Percentiles rank a stretch among this genome's conserved stretches.
phyloP scores from a whole-genome alignment of 2,797 vertebrate species.

The Heliangelus exortis region DNA sequence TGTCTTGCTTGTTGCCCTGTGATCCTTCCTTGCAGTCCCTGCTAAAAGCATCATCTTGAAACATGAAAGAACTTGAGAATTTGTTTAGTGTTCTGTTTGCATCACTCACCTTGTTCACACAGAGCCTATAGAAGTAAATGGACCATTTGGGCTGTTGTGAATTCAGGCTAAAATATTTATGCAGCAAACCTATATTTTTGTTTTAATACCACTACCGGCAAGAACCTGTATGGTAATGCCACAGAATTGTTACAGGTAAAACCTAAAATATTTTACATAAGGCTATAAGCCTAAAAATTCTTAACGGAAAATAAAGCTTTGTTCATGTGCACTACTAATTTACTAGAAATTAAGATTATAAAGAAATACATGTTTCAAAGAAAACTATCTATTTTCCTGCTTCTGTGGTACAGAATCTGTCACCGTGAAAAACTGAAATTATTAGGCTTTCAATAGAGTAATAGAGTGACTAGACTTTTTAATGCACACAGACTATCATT shows the following conservation, averaged over 20 bases:
- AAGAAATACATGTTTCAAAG: not conserved
- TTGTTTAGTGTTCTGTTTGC: not conserved
- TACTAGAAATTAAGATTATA: not conserved
- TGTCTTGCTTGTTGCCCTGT: not conserved
- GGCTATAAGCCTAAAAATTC: not conserved
- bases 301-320: not conserved
- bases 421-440: not conserved
- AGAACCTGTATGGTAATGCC: not conserved
- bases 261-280: not conserved
- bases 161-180: not conserved
- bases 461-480: not conserved
- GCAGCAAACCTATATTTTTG: not conserved
- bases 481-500: not conserved
- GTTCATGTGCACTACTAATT: not conserved
- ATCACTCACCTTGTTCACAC: not conserved
- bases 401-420: not conserved
- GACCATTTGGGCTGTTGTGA: not conserved
- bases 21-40: not conserved
- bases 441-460: slow-evolving; percentile 3
- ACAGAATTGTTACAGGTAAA: not conserved
- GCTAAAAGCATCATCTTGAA: not conserved
- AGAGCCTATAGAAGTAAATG: not conserved
- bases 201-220: not conserved
- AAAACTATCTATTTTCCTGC: not conserved
- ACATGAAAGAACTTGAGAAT: not conserved